Percentiles rank a stretch among this genome's conserved stretches.
Evolutionary conservation across 2,888 invertebrate genomes (phyloP).

Genomic region (Drosophila borborema): DNA sequence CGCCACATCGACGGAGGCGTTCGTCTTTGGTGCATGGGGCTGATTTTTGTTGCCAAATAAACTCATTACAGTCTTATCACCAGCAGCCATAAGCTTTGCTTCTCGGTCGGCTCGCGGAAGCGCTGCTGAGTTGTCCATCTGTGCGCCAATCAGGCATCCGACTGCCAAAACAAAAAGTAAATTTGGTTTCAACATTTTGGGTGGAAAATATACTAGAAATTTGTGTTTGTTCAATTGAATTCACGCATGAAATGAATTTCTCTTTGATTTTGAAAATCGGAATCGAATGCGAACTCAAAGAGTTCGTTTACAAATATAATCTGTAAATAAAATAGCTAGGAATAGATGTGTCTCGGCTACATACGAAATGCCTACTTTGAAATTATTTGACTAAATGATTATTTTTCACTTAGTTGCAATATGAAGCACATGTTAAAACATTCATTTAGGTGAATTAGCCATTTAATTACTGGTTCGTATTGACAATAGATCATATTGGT

Average conservation of each 20-base stretch:
- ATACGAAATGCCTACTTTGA: conserved; percentile 6
- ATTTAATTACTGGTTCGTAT: no score
- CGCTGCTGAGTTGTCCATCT: not conserved
- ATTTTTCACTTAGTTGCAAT: not conserved
- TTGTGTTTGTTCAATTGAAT: conserved; percentile 4
- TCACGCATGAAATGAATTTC: conserved; percentile 1
- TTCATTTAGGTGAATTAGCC: no score
- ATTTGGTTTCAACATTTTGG: conserved; percentile 29
- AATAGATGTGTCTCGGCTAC: not conserved
- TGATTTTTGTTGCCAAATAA: not conserved
- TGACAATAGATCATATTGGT: not conserved
- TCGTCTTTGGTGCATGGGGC: not conserved
- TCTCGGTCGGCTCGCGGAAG: not conserved
- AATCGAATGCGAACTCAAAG: conserved; percentile 1
- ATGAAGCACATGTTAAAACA: no score
- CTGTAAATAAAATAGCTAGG: not conserved
- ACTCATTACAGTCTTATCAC: not conserved
- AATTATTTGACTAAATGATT: not conserved
- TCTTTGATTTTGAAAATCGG: not conserved
- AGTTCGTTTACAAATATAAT: conserved; percentile 5
- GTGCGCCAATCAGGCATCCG: not conserved
- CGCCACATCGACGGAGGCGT: not conserved
- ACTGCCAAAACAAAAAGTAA: conserved; percentile 16
- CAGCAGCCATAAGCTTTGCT: no score
- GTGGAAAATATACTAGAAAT: conserved; percentile 17